Base-by-base conservation (phyloP, 2,888 invertebrate species). In the Drosophila atripex region DNA sequence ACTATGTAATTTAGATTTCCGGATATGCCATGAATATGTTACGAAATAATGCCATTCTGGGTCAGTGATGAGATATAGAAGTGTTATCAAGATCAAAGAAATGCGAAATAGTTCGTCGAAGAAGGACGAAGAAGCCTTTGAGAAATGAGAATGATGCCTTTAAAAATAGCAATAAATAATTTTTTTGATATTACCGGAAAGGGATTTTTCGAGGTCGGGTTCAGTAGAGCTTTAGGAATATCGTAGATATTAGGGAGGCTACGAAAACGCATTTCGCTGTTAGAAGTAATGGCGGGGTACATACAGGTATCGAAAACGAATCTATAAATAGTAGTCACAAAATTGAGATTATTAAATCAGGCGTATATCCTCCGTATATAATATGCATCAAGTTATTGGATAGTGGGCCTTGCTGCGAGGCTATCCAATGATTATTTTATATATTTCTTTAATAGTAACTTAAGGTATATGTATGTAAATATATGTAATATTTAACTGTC, bases 181-280 rank as follows among this genome's bases (percentile, higher is more conserved):
- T 57, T 54, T 60, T 54, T 69, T 61, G 32, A 66, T 74, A 86
- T 86, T 86, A 79, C 79, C 79, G 35, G 60, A 60, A 59, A 61
- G 54, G 78, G 51, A 25, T 0, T 47, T 71, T 51, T 60, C 41
- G 50, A 41, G 28, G 63, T 51, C 71, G 39, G 46, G 51, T 51
- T 83, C 84, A 86, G 84, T 60, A 83, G 86, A 83, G 72, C 76
- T 76, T 84, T 76, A 84, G 76, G 75, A 76, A 73, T 76, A 86
- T 63, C 80, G 83, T 83, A 65, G 83, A 83, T 73, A 76, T 64
- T 59, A 83, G 69, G 72, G 65, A 77, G 68, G 80, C 86, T 71
- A 88, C 56, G 84, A 83, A 76, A 71, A 83, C 64, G 72, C 78
- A 88, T 86, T 86, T 86, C 80, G 74, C 86, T 77, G 87, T 86